A percentile compares a stretch with the other conserved stretches of the same genome.
These are phyloP conservation scores for Macrocentrus cingulum DNA, from an alignment of 1,140 invertebrate genomes.

Conservation along the genomic window DNA sequence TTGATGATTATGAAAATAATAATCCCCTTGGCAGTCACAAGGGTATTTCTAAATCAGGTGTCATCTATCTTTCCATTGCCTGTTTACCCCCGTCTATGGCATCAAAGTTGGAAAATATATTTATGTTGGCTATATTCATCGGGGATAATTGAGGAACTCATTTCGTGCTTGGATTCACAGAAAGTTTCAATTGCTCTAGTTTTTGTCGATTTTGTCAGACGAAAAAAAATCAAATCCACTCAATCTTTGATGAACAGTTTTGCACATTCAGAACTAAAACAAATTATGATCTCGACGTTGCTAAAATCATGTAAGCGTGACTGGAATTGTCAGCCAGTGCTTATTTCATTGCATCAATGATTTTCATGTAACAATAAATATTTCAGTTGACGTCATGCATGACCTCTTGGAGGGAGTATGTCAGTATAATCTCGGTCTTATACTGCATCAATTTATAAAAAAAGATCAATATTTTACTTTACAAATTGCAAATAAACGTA, in stretches of 20 bases:
- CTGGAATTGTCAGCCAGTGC: slow-evolving; percentile 3
- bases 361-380: slow-evolving; percentile 21
- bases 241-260: too few species aligned
- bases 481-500: too few species aligned
- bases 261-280: too few species aligned
- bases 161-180: slow-evolving; percentile 4
- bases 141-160: slow-evolving; percentile 20
- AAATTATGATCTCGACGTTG: neutral
- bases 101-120: slow-evolving; percentile 28
- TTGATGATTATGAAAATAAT: slow-evolving; percentile 28
- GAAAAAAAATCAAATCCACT: too few species aligned
- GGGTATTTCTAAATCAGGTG: slow-evolving; percentile 35
- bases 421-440: neutral
- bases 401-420: slow-evolving; percentile 15
- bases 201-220: too few species aligned
- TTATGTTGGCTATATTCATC: slow-evolving; percentile 31
- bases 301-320: neutral
- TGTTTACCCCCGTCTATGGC: slow-evolving; percentile 30
- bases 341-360: neutral
- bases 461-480: too few species aligned
- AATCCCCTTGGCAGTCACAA: slow-evolving; percentile 31
- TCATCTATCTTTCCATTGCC: slow-evolving; percentile 35
- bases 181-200: too few species aligned
- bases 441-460: too few species aligned
- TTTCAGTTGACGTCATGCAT: slow-evolving; percentile 18